phyloP scores from a whole-genome alignment of 2,797 vertebrate genomes.

The Cephalopachus bancanus region DNA sequence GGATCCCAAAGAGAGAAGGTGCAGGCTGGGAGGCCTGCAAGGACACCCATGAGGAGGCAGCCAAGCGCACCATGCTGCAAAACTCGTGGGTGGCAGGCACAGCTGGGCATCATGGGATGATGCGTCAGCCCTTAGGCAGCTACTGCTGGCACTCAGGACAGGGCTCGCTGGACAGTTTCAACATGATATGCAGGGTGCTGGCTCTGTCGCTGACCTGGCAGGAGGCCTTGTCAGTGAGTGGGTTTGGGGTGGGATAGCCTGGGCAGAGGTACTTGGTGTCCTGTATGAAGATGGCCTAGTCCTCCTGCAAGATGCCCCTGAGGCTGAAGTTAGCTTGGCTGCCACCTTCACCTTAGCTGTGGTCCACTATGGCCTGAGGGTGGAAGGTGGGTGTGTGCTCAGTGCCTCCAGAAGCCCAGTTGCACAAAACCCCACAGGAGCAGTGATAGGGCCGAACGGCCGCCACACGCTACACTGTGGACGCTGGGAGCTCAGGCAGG shows the following conservation, averaged over 20 bases:
- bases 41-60: constrained; percentile 88
- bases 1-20: constrained; percentile 89
- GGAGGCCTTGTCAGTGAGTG: constrained; percentile 84
- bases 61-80: constrained; percentile 81
- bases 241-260: constrained; percentile 86
- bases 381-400: constrained; percentile 86
- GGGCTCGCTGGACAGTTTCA: constrained; percentile 84
- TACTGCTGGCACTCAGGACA: constrained; percentile 79
- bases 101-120: not conserved
- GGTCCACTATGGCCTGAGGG: constrained; percentile 90
- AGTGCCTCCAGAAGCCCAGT: no score
- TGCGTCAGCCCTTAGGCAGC: not conserved
- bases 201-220: constrained; percentile 85
- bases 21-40: not conserved
- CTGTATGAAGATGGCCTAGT: constrained; percentile 21
- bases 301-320: constrained; percentile 89
- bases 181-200: constrained; percentile 85
- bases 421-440: constrained; percentile 86
- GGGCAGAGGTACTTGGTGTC: constrained; percentile 86
- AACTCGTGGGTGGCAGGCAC: constrained; percentile 85
- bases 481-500: no score
- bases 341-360: constrained; percentile 85
- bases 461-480: constrained; percentile 84
- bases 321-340: constrained; percentile 88
- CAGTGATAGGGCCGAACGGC: constrained; percentile 78